A percentile compares a stretch with the other conserved stretches of the same genome.
These are phyloP conservation scores for Exaiptasia diaphana DNA, from an alignment of 64 coral and sea anemone genomes.

Conservation along the genomic window DNA sequence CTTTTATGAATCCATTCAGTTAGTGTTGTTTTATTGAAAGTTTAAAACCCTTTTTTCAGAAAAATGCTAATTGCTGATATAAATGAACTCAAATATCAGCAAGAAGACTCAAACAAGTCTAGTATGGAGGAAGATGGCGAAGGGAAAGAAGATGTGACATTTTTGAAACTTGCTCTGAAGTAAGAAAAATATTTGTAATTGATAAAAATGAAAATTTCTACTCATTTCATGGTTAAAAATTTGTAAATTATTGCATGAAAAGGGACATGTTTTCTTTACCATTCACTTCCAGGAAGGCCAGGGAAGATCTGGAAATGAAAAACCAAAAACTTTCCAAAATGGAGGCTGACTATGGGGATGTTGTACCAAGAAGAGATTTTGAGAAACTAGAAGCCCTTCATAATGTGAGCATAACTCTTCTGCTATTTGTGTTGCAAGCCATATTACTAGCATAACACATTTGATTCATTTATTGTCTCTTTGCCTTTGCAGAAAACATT, in stretches of 20 bases:
- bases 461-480: background rate
- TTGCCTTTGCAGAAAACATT: constrained; percentile 48
- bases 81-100: constrained; percentile 95
- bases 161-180: constrained; percentile 91
- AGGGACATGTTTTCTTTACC: background rate
- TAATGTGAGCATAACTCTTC: too few relatives aligned
- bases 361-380: constrained; percentile 89
- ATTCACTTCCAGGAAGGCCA: constrained; percentile 72
- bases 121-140: constrained; percentile 76
- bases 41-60: too few relatives aligned
- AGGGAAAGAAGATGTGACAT: constrained; percentile 90
- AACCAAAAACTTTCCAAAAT: constrained; percentile 90
- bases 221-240: too few relatives aligned
- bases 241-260: too few relatives aligned
- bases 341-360: constrained; percentile 97
- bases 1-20: background rate
- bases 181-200: constrained; percentile 28
- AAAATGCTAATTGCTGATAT: constrained; percentile 99
- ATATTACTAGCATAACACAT: too few relatives aligned
- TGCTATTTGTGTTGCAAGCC: too few relatives aligned
- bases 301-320: constrained; percentile 89
- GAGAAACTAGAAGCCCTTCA: constrained; percentile 83
- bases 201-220: background rate
- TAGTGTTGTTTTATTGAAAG: background rate
- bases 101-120: constrained; percentile 92